phyloP scores from a whole-genome alignment of 2,113 vertebrate genomes.

The Laticauda laticaudata region DNA sequence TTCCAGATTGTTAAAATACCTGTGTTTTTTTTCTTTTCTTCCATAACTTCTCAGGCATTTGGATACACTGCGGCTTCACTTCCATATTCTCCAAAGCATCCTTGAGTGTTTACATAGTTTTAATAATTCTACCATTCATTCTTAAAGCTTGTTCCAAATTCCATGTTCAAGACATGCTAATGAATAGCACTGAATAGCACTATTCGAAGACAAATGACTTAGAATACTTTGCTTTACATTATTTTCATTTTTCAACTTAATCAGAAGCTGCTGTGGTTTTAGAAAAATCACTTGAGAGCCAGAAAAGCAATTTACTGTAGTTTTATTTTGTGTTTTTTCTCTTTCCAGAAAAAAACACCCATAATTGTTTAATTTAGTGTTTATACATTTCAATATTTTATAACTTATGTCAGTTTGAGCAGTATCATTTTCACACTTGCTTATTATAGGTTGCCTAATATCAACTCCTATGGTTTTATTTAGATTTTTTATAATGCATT shows the following conservation, averaged over 20 bases:
- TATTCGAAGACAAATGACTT: not conserved
- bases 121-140: not conserved
- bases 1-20: not conserved
- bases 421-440: not conserved
- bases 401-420: conserved; percentile 5
- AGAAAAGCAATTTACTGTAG: not conserved
- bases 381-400: not conserved
- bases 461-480: not conserved
- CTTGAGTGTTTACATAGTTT: not conserved
- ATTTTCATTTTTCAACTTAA: not conserved
- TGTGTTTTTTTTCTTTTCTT: not conserved
- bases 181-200: not conserved
- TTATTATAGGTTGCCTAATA: not conserved
- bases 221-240: not conserved
- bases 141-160: not conserved
- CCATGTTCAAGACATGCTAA: not conserved
- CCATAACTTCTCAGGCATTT: not conserved
- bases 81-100: not conserved
- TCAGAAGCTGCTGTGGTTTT: not conserved
- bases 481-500: not conserved
- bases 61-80: not conserved
- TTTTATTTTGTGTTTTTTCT: not conserved
- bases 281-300: not conserved
- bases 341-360: not conserved
- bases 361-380: not conserved